Evolutionary conservation across 2,797 vertebrate genomes (phyloP).

Genomic region (Acanthornis magna): DNA sequence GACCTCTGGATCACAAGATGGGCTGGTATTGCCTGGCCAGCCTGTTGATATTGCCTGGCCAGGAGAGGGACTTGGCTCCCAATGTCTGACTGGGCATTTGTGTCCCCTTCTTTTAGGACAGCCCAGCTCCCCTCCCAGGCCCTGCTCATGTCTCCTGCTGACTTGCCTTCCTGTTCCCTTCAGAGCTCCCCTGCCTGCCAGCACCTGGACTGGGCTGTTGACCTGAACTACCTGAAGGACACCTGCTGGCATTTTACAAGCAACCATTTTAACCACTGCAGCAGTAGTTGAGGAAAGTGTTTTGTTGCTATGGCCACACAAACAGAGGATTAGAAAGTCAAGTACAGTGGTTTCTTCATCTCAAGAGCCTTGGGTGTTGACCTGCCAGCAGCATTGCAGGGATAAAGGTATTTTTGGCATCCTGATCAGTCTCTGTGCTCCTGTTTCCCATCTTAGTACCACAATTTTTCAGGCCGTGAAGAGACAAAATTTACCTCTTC

Average conservation of each 20-base stretch:
- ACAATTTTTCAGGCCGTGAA: background rate
- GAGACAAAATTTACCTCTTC: background rate
- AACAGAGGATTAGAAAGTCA: constrained; percentile 44
- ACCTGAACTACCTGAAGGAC: background rate
- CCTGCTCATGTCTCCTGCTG: background rate
- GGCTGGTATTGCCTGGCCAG: background rate
- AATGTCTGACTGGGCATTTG: background rate
- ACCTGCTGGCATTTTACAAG: constrained; percentile 22
- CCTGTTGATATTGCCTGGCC: background rate
- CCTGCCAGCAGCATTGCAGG: background rate
- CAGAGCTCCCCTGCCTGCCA: background rate
- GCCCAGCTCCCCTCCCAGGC: background rate
- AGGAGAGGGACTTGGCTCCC: background rate
- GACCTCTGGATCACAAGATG: background rate
- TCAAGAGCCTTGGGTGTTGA: constrained; percentile 11
- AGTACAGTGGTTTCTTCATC: constrained; percentile 29
- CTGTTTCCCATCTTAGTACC: background rate
- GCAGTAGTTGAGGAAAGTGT: constrained; percentile 27
- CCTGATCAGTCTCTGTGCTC: background rate
- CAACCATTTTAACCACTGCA: constrained; percentile 35
- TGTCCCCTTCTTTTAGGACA: background rate
- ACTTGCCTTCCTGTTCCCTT: background rate
- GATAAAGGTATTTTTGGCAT: constrained; percentile 30
- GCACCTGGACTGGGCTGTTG: background rate
- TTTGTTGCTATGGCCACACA: constrained; percentile 68